Base-by-base conservation (phyloP, 1,140 invertebrate genomes). In the Trachelipus rathkii region DNA sequence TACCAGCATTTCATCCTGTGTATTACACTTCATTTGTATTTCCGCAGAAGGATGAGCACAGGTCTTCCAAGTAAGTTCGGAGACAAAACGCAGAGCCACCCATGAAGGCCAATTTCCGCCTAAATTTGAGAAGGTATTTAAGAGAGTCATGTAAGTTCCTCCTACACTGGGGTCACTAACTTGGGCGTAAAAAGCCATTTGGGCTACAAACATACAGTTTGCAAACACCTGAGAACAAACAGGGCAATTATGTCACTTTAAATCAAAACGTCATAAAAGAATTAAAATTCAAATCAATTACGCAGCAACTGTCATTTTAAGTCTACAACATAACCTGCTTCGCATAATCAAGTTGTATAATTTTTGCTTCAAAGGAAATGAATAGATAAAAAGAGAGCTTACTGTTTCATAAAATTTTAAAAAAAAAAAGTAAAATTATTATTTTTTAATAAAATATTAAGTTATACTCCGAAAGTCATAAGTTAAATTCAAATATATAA, bases 71-170 rank as follows among this genome's bases (percentile, higher is more conserved):
- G 95, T 97, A 0, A 98, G 85, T 13, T 90, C 87, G 86, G 99
- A 96, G 9, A 99, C 95, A 71, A 96, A 88, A 90, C 93, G 97
- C 7, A 99, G 87, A 0, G 95, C 91, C 10, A 97, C 85, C 0
- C 97, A 98, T 71, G 91, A 89, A 0, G 97, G 95, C 97, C 97
- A 99, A 84, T 97, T 98, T n/a, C 95, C 95, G 43, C 97, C 98
- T 44, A 99, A 87, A 88, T 99, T 99, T 44, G 91, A 91, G 10
- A 99, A 86, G 0, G 98, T 99, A 84, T 99, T 99, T 2, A 99
- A 88, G 67, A 99, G 87, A 0, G 98, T 99, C 98, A 99, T 99
- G 84, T 99, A 99, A 0, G 97, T 99, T 24, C 97, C 98, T 21
- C 98, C 98, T 9, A 99, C 94, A 0, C 89, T 86, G 0, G 95